Percentiles rank a stretch among this genome's conserved stretches.
Evolutionary conservation across 37 sponge, comb jelly and placozoan genomes (phyloP).

Genomic region (Cladorhizidae sp.): DNA sequence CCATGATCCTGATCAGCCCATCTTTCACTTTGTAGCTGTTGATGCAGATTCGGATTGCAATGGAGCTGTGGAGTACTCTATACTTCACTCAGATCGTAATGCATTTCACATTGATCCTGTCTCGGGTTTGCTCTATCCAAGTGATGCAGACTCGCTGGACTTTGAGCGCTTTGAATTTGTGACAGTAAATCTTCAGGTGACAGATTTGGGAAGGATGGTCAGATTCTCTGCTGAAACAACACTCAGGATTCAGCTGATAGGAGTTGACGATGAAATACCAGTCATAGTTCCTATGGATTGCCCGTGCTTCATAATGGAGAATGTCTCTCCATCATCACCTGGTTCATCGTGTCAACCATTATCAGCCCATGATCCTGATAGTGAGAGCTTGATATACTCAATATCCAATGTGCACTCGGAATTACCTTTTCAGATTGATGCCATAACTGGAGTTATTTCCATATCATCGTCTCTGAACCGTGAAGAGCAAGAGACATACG

Average conservation of each 20-base stretch:
- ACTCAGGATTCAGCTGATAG: constrained; percentile 32
- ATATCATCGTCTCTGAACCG: constrained; percentile 9
- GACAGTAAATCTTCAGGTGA: constrained; percentile 49
- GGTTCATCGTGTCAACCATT: constrained; percentile 33
- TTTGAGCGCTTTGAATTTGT: constrained; percentile 47
- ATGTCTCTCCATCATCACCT: not conserved
- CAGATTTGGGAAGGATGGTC: constrained; percentile 21
- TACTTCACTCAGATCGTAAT: constrained; percentile 50
- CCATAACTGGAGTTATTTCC: constrained; percentile 43
- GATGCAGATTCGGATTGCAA: constrained; percentile 59
- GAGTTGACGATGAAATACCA: constrained; percentile 54
- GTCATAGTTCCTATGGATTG: constrained; percentile 52
- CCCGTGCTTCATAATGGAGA: constrained; percentile 68
- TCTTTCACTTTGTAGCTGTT: constrained; percentile 63
- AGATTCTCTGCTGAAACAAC: constrained; percentile 28
- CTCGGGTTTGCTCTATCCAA: constrained; percentile 56
- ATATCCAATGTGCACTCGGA: constrained; percentile 39
- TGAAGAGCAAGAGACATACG: constrained; percentile 30
- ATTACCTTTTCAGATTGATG: constrained; percentile 53
- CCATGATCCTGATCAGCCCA: not conserved
- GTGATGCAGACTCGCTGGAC: constrained; percentile 38
- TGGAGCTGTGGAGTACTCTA: constrained; percentile 22
- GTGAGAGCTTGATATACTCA: constrained; percentile 14
- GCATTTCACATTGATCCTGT: constrained; percentile 54
- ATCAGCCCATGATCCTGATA: constrained; percentile 60